Percentiles rank a stretch among this genome's conserved stretches.
Evolutionary conservation across 2,888 invertebrate species (phyloP).

Genomic region (Plebejus anna): DNA sequence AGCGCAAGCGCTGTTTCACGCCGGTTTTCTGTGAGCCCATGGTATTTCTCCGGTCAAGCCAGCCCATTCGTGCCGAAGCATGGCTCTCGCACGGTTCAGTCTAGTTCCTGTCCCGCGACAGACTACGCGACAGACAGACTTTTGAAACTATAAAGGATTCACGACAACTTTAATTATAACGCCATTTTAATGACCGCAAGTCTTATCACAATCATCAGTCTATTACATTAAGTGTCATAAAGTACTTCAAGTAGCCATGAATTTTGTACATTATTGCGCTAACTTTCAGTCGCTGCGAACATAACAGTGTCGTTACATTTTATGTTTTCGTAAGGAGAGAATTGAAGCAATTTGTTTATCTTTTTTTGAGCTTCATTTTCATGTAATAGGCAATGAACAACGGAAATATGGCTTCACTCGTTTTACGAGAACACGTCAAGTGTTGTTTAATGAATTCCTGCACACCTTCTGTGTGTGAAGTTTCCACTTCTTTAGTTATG

Average conservation of each 20-base stretch:
- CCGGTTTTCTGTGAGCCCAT: too few species aligned
- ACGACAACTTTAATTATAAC: too few species aligned
- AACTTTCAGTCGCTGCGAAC: constrained; percentile 38
- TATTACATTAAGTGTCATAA: constrained; percentile 9
- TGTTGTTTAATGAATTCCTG: constrained; percentile 10
- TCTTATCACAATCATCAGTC: not conserved
- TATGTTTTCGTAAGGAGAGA: constrained; percentile 40
- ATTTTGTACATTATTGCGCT: constrained; percentile 34
- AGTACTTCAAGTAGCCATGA: constrained; percentile 1
- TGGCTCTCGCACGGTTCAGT: too few species aligned
- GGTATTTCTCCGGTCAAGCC: too few species aligned
- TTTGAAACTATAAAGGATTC: too few species aligned
- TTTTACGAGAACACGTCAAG: constrained; percentile 26
- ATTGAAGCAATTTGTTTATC: constrained; percentile 40
- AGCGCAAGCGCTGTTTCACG: too few species aligned
- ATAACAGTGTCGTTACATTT: constrained; percentile 42
- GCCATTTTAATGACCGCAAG: not conserved
- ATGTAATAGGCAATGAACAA: constrained; percentile 18
- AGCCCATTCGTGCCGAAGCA: too few species aligned
- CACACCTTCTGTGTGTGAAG: not conserved
- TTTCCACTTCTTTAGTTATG: not conserved
- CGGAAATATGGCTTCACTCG: constrained; percentile 14
- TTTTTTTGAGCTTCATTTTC: constrained; percentile 34
- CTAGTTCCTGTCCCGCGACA: too few species aligned
- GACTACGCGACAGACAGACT: too few species aligned